Evolutionary conservation across 2,797 vertebrate species (phyloP).

Genomic region (Clarias pachynema): DNA sequence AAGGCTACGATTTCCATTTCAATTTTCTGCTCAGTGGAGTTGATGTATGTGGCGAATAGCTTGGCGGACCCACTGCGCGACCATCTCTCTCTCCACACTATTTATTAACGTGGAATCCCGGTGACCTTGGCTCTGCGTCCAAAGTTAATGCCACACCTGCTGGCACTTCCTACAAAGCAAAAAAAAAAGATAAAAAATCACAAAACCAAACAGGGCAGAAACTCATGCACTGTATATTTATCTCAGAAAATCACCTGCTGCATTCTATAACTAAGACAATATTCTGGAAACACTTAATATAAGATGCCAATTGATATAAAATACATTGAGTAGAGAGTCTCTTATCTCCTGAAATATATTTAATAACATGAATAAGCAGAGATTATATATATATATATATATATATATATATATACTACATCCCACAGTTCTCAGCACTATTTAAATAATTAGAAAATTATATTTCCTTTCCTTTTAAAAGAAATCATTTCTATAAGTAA

Average conservation of each 20-base stretch:
- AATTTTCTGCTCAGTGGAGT: slow-evolving; percentile 81
- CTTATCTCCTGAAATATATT: not conserved
- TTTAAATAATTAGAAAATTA: not conserved
- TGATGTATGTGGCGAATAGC: slow-evolving; percentile 80
- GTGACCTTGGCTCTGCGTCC: slow-evolving; percentile 68
- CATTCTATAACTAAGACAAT: not conserved
- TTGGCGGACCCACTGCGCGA: slow-evolving; percentile 61
- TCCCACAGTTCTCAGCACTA: not conserved
- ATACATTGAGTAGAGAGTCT: not conserved
- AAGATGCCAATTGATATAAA: slow-evolving; percentile 16
- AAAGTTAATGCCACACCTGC: slow-evolving; percentile 48
- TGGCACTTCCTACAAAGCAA: slow-evolving; percentile 54
- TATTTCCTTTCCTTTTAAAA: not conserved
- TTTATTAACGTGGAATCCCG: slow-evolving; percentile 66
- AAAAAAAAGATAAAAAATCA: not conserved
- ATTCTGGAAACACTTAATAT: slow-evolving; percentile 2
- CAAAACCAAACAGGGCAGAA: slow-evolving; percentile 32
- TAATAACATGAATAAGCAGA: not conserved
- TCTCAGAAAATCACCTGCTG: slow-evolving; percentile 2
- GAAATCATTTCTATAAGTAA: not conserved
- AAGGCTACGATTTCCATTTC: slow-evolving; percentile 83
- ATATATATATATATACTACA: not conserved
- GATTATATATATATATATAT: no score
- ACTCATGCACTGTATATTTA: slow-evolving; percentile 34
- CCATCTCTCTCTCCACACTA: slow-evolving; percentile 63